Evolutionary conservation across 1,140 invertebrate genomes (phyloP).

Genomic region (Acromyrmex heyeri): DNA sequence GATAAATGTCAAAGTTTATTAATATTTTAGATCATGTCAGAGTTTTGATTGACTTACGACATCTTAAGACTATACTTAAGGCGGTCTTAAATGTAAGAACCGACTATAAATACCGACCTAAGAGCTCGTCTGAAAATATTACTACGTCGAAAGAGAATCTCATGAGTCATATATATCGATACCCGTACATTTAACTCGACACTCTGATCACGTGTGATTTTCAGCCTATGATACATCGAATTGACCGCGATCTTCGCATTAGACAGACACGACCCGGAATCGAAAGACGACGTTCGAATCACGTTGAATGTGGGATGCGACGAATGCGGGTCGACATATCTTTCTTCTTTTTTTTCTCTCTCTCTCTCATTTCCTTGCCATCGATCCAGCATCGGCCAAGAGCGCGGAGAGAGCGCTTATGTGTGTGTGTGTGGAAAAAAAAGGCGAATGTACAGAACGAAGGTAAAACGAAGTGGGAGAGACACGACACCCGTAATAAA

Average conservation of each 20-base stretch:
- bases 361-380: background rate
- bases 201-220: background rate
- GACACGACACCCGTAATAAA: constrained; percentile 61
- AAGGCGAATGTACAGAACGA: background rate
- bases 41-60: too few species aligned
- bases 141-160: background rate
- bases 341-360: background rate
- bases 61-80: too few species aligned
- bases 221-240: constrained; percentile 10
- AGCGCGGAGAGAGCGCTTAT: constrained; percentile 1
- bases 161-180: constrained; percentile 36
- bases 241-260: constrained; percentile 10
- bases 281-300: background rate
- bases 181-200: background rate
- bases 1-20: background rate
- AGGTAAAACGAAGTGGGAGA: constrained; percentile 33
- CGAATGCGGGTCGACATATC: constrained; percentile 19
- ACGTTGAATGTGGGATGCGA: constrained; percentile 23
- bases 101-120: too few species aligned
- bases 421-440: background rate
- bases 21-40: background rate
- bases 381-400: background rate
- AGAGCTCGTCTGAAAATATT: background rate
- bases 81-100: too few species aligned
- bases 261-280: constrained; percentile 41